Conservation (phyloP, 92 coral and sea anemone species). For the Virgularia gustaviana region DNA sequence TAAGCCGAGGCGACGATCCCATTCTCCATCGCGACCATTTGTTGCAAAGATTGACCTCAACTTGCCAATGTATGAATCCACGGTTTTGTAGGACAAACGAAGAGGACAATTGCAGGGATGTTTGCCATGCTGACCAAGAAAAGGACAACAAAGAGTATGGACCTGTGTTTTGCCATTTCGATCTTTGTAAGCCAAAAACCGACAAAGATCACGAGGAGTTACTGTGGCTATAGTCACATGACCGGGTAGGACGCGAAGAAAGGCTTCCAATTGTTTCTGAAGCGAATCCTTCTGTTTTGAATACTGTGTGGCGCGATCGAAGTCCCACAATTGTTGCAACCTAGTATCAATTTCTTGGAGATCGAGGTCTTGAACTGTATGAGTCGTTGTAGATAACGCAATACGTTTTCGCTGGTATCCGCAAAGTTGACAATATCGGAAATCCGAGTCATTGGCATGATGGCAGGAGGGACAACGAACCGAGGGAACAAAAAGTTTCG, state of each 20-base stretch:
- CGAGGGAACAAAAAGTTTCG: conserved; percentile 45
- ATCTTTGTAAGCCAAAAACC: too few species aligned
- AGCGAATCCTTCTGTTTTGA: conserved; percentile 24
- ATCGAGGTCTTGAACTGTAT: background rate
- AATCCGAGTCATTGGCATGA: conserved; percentile 34
- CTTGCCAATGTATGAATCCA: conserved; percentile 45
- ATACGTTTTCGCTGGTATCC: background rate
- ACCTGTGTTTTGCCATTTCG: conserved; percentile 38
- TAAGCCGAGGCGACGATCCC: too few species aligned
- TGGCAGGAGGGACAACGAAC: conserved; percentile 42
- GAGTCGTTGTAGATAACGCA: conserved; percentile 17
- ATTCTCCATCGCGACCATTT: too few species aligned
- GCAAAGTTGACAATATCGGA: conserved; percentile 2
- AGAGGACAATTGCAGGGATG: conserved; percentile 29
- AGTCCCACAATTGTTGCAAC: too few species aligned
- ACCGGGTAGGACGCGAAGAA: conserved; percentile 7
- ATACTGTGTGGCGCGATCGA: too few species aligned
- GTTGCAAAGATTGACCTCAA: too few species aligned
- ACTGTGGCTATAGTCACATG: too few species aligned
- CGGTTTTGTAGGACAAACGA: conserved; percentile 30
- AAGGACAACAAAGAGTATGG: conserved; percentile 8
- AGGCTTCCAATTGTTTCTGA: conserved; percentile 10
- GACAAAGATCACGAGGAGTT: too few species aligned
- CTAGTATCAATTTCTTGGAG: too few species aligned
- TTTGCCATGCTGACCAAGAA: conserved; percentile 16